Evolutionary conservation across 2,888 invertebrate species (phyloP), one percentile per base, ranked within the genome.

Genomic region (Trissonchulus latispiculum): DNA sequence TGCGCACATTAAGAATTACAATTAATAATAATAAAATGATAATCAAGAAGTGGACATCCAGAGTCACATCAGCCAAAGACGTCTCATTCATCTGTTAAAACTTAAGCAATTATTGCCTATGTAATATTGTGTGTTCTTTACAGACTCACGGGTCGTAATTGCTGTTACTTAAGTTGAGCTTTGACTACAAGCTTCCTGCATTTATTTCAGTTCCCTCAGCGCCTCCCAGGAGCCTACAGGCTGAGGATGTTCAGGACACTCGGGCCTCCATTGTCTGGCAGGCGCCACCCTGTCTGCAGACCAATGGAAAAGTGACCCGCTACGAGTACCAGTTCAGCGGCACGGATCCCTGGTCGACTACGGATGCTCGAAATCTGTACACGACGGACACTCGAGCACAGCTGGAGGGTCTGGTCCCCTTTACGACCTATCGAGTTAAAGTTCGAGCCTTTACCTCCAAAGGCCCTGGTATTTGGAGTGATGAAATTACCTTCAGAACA

Each of bases 231-330:
- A 77, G 79, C 73, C 76, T 81, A 31, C 77, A 68, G n/a, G 74
- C 73, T 15, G 23, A 31, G 35, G 59, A 37, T n/a, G 73, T 67
- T n/a, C 37, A 48, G 29, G 48, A 74, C 28, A n/a, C 36, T 48
- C 59, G 72, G n/a, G 77, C 76, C 32, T 68, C 75, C 29, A 74
- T 82, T 67, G 78, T 77, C 29, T 82, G 82, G 82, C 82, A 82
- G 75, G 81, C 81, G 3, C 82, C 82, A 23, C 78, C 80, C 8
- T 82, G 82, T 75, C 77, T 80, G 32, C 78, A 81, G 62, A 82
- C 82, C 3, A 81, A 82, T 72, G 82, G 82, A 35, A 81, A 82
- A 61, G 79, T 82, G 72, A 78, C 78, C 67, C 81, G 82, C 72
- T 82, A 82, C 76, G 82, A 82, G 70, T 82, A 82, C 67, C 80